These are phyloP conservation scores for Dryomyza anilis DNA, from an alignment of 2,888 invertebrate genomes.

Conservation along the genomic window DNA sequence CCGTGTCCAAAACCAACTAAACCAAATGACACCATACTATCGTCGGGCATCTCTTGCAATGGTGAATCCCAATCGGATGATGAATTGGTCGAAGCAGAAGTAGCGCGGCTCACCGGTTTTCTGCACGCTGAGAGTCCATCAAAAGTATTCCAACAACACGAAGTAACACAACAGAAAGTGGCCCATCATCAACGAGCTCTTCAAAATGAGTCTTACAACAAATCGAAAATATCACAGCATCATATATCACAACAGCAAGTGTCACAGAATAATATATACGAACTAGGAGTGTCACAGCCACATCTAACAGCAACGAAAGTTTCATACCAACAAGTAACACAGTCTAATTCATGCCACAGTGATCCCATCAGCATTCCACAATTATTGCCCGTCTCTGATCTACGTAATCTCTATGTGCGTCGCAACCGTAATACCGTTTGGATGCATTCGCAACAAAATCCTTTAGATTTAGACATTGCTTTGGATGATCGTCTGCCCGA, in stretches of 20 bases:
- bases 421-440: constrained; percentile 58
- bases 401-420: constrained; percentile 56
- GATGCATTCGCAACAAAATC: constrained; percentile 46
- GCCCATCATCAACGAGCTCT: too few relatives aligned
- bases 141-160: too few relatives aligned
- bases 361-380: not conserved
- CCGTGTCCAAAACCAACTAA: too few relatives aligned
- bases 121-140: too few relatives aligned
- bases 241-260: too few relatives aligned
- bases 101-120: constrained; percentile 25
- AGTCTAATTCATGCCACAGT: constrained; percentile 19
- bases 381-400: constrained; percentile 41
- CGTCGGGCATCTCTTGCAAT: constrained; percentile 59
- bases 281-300: not conserved
- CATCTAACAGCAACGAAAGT: not conserved
- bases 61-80: constrained; percentile 51
- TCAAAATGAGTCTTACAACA: too few relatives aligned
- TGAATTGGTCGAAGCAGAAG: constrained; percentile 29
- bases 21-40: constrained; percentile 54
- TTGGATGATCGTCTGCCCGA: not conserved
- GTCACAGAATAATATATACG: too few relatives aligned
- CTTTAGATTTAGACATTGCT: constrained; percentile 11
- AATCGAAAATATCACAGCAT: too few relatives aligned
- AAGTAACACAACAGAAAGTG: too few relatives aligned
- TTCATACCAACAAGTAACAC: constrained; percentile 22